These are phyloP conservation scores for Ctenicera cuprea DNA, from an alignment of 2,888 invertebrate genomes.

Conservation along the genomic window DNA sequence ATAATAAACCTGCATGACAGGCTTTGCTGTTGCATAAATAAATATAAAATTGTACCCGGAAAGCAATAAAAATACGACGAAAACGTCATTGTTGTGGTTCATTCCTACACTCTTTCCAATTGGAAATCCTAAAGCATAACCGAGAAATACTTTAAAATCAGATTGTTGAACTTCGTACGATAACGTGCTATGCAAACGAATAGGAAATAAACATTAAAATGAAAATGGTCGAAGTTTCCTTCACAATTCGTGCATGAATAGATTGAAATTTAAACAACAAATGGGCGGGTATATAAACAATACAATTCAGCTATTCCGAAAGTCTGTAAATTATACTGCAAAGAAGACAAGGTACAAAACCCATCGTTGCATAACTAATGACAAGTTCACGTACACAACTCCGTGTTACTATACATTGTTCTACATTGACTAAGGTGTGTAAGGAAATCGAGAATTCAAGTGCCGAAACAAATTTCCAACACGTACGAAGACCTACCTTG, in stretches of 20 bases:
- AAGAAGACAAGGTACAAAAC: constrained; percentile 7
- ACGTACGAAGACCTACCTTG: constrained; percentile 31
- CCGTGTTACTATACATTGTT: constrained; percentile 28
- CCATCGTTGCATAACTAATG: constrained; percentile 34
- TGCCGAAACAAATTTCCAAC: constrained; percentile 21
- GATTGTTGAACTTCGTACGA: constrained; percentile 4
- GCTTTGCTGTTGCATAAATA: background rate
- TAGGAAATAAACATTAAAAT: constrained; percentile 4
- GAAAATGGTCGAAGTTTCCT: background rate
- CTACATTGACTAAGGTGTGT: constrained; percentile 22
- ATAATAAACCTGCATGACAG: background rate
- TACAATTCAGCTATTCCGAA: background rate
- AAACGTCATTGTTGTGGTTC: constrained; percentile 1
- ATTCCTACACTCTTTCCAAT: constrained; percentile 6
- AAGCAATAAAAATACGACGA: background rate
- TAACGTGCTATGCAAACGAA: constrained; percentile 27
- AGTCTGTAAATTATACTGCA: constrained; percentile 1
- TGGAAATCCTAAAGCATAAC: constrained; percentile 23
- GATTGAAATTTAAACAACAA: background rate
- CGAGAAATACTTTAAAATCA: constrained; percentile 1
- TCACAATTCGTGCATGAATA: constrained; percentile 22
- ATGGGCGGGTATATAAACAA: background rate
- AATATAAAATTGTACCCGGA: background rate
- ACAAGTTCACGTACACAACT: constrained; percentile 28
- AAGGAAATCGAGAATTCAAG: constrained; percentile 17